phyloP scores from a whole-genome alignment of 2,888 invertebrate species.

The Masnerella sp. region DNA sequence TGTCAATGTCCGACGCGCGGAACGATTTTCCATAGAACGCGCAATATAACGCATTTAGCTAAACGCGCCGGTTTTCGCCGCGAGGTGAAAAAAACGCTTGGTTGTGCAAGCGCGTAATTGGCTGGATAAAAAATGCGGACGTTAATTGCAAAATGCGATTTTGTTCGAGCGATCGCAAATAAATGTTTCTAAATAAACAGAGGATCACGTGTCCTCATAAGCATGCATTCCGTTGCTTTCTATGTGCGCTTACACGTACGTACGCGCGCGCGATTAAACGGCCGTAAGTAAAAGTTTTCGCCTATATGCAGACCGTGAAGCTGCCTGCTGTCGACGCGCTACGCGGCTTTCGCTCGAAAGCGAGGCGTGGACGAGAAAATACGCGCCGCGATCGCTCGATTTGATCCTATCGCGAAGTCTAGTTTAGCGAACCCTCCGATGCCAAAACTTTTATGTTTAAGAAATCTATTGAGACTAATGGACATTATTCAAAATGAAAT shows the following conservation, averaged over 20 bases:
- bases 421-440: slow-evolving; percentile 1
- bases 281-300: slow-evolving; percentile 69
- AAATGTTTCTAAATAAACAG: slow-evolving; percentile 57
- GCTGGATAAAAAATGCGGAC: slow-evolving; percentile 13
- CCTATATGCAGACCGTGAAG: slow-evolving; percentile 70
- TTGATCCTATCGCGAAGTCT: slow-evolving; percentile 17
- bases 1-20: slow-evolving; percentile 24
- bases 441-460: slow-evolving; percentile 1
- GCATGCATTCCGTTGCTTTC: slow-evolving; percentile 61
- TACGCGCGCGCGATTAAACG: slow-evolving; percentile 57
- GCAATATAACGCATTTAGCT: slow-evolving; percentile 5
- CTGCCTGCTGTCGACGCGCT: slow-evolving; percentile 52
- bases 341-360: slow-evolving; percentile 66
- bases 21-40: slow-evolving; percentile 14
- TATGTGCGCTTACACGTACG: slow-evolving; percentile 59
- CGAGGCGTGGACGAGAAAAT: slow-evolving; percentile 59
- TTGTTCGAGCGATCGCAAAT: slow-evolving; percentile 34
- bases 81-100: slow-evolving; percentile 12
- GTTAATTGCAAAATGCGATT: slow-evolving; percentile 36
- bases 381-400: slow-evolving; percentile 43
- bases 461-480: too few relatives aligned
- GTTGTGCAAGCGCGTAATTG: slow-evolving; percentile 27
- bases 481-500: too few relatives aligned
- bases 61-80: slow-evolving; percentile 20
- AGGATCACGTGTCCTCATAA: slow-evolving; percentile 50